Percentiles rank a stretch among this genome's conserved stretches.
Conservation (phyloP, 2,113 vertebrate species). For the human region DNA sequence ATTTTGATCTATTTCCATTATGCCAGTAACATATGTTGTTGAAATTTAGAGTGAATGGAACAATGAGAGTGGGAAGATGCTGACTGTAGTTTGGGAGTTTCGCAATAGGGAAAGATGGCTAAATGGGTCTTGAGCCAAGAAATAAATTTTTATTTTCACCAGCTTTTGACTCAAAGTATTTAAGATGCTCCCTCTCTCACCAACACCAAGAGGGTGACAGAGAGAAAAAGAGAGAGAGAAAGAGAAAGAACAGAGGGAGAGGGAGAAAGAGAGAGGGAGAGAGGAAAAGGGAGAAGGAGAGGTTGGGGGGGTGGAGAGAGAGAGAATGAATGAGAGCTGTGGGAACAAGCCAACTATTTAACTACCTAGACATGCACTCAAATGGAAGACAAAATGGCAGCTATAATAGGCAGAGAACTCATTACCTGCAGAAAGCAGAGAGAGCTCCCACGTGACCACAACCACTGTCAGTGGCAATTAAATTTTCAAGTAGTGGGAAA, state of each 20-base stretch:
- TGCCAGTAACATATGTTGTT: background rate
- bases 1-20: background rate
- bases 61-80: background rate
- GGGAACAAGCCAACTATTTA: background rate
- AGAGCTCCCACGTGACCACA: background rate
- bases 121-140: background rate
- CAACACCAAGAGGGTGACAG: background rate
- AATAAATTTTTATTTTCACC: background rate
- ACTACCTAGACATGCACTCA: fast-evolving
- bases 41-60: background rate
- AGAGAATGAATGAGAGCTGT: no score
- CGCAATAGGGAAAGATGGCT: background rate
- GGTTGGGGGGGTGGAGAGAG: background rate
- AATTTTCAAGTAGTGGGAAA: background rate
- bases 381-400: background rate
- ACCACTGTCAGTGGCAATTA: background rate
- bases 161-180: background rate
- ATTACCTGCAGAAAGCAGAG: background rate
- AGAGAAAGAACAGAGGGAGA: background rate
- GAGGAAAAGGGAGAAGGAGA: background rate
- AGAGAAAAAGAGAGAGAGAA: background rate
- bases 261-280: background rate
- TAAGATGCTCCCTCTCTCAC: background rate
- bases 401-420: background rate
- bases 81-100: background rate